These are phyloP conservation scores for Alca torda DNA, from an alignment of 2,797 vertebrate genomes.

Conservation along the genomic window DNA sequence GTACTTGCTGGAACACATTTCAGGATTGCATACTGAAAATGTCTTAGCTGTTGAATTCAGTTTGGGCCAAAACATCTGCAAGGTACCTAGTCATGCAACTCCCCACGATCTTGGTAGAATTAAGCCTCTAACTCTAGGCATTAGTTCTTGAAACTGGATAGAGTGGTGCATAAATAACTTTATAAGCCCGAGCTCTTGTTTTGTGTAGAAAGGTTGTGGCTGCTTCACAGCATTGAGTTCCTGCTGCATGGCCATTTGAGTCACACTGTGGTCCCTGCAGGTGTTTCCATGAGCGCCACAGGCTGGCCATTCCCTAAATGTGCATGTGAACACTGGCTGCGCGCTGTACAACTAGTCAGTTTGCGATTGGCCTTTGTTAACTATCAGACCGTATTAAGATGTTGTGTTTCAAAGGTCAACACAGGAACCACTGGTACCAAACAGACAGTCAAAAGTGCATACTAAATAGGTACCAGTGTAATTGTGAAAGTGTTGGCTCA, in stretches of 20 bases:
- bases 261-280: background rate
- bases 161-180: background rate
- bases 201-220: background rate
- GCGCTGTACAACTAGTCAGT: background rate
- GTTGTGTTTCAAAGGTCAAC: constrained; percentile 9
- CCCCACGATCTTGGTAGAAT: background rate
- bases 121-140: background rate
- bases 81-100: background rate
- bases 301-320: background rate
- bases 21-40: background rate
- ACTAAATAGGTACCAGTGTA: background rate
- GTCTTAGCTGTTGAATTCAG: background rate
- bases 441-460: background rate
- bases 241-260: background rate
- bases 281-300: background rate
- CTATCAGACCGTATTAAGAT: background rate
- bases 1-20: background rate
- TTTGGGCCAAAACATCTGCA: background rate
- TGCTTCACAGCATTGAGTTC: background rate
- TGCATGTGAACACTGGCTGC: background rate
- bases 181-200: background rate
- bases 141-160: background rate
- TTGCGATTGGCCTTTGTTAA: background rate
- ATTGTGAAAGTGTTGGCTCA: background rate
- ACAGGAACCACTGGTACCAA: background rate